Conservation (phyloP, 2,113 vertebrate species). For the Psilopsiagon aymara region DNA sequence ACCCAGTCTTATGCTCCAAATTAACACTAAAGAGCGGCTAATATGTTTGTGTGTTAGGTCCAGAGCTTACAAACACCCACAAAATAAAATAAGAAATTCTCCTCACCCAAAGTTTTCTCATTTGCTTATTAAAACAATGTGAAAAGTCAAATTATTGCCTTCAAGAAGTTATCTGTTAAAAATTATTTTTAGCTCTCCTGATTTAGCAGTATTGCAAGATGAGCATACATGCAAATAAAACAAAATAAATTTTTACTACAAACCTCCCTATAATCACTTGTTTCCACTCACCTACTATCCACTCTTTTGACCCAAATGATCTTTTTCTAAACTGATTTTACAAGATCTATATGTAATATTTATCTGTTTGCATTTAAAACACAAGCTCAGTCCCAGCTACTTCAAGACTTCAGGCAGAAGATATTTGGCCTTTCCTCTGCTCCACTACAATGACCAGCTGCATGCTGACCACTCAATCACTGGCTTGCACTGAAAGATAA, state of each 20-base stretch:
- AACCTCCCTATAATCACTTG: background rate
- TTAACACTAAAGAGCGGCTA: background rate
- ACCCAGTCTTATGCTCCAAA: background rate
- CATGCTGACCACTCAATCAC: background rate
- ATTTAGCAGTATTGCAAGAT: background rate
- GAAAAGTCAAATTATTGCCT: background rate
- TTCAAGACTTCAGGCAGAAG: background rate
- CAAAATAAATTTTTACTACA: background rate
- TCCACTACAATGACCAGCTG: background rate
- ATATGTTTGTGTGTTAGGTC: background rate
- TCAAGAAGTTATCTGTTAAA: background rate
- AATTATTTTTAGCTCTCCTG: background rate
- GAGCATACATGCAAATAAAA: background rate
- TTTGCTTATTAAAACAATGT: background rate
- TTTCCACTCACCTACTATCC: background rate
- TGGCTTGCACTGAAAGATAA: background rate
- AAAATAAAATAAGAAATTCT: background rate
- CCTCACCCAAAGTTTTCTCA: background rate
- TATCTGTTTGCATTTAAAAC: background rate
- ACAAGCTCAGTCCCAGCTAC: background rate
- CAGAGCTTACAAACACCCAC: background rate
- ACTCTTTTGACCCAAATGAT: background rate
- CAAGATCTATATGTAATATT: background rate
- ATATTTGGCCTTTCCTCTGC: background rate
- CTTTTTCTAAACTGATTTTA: background rate